Percentiles rank a stretch among this genome's conserved stretches.
phyloP scores from a whole-genome alignment of 2,797 vertebrate species.

The Scomberomorus guttatus region DNA sequence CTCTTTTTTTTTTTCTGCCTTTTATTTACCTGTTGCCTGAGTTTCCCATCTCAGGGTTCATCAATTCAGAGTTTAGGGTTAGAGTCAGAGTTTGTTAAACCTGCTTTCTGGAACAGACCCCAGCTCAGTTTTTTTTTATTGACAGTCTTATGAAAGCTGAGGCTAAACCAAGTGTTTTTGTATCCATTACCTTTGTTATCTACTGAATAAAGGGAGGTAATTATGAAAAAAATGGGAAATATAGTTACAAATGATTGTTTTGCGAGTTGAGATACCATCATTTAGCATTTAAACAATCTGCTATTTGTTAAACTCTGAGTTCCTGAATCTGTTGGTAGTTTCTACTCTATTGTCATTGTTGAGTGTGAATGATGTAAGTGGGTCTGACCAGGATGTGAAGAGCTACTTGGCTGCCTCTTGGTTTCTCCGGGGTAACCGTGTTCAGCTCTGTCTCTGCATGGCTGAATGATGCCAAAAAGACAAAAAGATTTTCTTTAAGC shows the following conservation, averaged over 20 bases:
- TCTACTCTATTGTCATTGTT: conserved; percentile 5
- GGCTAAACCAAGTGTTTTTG: background rate
- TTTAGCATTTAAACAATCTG: background rate
- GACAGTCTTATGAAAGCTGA: background rate
- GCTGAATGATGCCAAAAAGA: conserved; percentile 36
- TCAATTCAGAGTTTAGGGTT: too few relatives aligned
- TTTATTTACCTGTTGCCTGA: too few relatives aligned
- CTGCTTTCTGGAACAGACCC: too few relatives aligned
- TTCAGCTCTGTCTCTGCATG: conserved; percentile 34
- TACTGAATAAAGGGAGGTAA: conserved; percentile 8
- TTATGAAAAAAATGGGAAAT: background rate
- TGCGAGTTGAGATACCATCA: background rate
- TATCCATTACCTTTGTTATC: background rate
- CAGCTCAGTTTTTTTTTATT: too few relatives aligned
- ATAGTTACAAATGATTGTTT: background rate
- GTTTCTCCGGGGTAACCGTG: conserved; percentile 62
- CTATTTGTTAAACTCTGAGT: background rate
- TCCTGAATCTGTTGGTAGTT: conserved; percentile 19
- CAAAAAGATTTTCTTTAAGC: conserved; percentile 24
- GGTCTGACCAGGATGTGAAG: conserved; percentile 43
- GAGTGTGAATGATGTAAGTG: conserved; percentile 44
- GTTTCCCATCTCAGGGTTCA: too few relatives aligned
- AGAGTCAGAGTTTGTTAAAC: too few relatives aligned
- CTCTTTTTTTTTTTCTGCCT: too few relatives aligned
- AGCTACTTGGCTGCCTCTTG: conserved; percentile 55